Conservation (phyloP, 2,113 vertebrate species). For the Cinclus cinclus region DNA sequence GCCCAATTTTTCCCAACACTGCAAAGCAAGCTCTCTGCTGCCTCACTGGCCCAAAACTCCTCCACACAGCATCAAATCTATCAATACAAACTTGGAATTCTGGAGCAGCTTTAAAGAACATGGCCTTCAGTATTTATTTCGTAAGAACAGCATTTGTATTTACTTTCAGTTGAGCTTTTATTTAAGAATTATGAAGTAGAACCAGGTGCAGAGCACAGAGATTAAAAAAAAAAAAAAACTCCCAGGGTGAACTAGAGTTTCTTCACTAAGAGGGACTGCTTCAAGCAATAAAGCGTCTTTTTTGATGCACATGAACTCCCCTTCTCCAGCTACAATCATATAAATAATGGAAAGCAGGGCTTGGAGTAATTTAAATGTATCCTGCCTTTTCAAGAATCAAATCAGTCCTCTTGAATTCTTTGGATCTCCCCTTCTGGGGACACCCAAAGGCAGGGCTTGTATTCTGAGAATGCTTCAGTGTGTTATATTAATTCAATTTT, state of each 20-base stretch:
- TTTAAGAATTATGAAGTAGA: neutral
- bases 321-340: neutral
- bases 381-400: neutral
- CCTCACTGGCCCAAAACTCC: no score
- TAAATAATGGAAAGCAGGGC: neutral
- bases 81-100: neutral
- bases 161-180: neutral
- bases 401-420: neutral
- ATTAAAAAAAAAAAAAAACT: no score
- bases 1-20: no score
- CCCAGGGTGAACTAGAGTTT: neutral
- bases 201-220: neutral
- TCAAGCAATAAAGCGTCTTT: neutral
- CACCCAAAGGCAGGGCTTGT: neutral
- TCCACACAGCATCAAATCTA: neutral
- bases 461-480: neutral
- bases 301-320: neutral
- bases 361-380: neutral
- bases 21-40: no score
- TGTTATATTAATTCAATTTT: neutral
- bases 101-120: neutral
- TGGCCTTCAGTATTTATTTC: neutral
- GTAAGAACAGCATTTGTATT: neutral
- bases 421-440: neutral
- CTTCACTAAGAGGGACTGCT: neutral